phyloP scores from a whole-genome alignment of 2,113 vertebrate genomes.

The Podilymbus podiceps region DNA sequence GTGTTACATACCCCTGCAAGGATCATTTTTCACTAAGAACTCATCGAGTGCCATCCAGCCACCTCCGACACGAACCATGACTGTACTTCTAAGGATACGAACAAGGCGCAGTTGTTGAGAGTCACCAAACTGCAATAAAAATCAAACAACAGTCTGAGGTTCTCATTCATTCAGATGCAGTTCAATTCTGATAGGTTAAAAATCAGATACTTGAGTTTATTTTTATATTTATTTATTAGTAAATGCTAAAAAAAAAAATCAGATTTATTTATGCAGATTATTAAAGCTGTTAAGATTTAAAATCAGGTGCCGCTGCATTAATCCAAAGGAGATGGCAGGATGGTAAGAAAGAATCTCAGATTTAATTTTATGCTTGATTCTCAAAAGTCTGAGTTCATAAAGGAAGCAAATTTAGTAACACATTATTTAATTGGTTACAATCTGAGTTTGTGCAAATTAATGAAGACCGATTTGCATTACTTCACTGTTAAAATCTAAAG shows the following conservation, averaged over 20 bases:
- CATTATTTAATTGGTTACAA: slow-evolving; percentile 7
- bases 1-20: slow-evolving; percentile 89
- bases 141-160: slow-evolving; percentile 30
- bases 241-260: slow-evolving; percentile 41
- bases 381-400: slow-evolving; percentile 31
- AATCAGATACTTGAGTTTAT: slow-evolving; percentile 47
- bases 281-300: slow-evolving; percentile 57
- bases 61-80: slow-evolving; percentile 98
- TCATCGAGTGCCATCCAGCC: slow-evolving; percentile 99
- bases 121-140: slow-evolving; percentile 88
- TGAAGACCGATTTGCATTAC: not conserved
- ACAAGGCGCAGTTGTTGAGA: slow-evolving; percentile 96
- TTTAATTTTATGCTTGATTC: slow-evolving; percentile 48
- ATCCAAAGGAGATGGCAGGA: slow-evolving; percentile 59
- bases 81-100: slow-evolving; percentile 93
- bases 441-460: slow-evolving; percentile 27
- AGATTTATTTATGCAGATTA: slow-evolving; percentile 53
- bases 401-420: slow-evolving; percentile 57
- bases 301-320: slow-evolving; percentile 63
- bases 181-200: slow-evolving; percentile 1
- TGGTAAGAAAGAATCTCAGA: slow-evolving; percentile 37
- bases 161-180: not conserved
- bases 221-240: slow-evolving; percentile 71
- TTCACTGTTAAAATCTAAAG: slow-evolving; percentile 7
- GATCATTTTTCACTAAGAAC: slow-evolving; percentile 98